Percentiles rank a stretch among this genome's conserved stretches.
Conservation (phyloP, 2,113 vertebrate genomes). For the Burhinus oedicnemus region DNA sequence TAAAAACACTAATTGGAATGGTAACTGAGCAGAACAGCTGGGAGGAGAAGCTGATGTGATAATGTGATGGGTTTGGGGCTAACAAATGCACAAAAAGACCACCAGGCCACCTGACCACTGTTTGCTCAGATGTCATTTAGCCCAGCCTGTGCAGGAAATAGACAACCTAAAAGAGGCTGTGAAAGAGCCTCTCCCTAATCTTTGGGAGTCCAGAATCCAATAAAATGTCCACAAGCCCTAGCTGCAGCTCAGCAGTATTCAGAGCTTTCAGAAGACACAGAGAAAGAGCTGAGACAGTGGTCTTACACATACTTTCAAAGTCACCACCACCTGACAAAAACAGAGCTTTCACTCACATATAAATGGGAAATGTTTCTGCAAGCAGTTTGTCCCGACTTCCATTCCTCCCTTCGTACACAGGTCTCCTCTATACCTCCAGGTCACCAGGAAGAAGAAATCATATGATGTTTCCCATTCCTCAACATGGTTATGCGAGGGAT, state of each 20-base stretch:
- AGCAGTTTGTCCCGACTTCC: neutral
- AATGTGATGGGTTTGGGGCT: neutral
- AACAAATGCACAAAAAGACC: neutral
- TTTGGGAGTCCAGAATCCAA: neutral
- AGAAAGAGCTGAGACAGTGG: neutral
- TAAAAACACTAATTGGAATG: neutral
- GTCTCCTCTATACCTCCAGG: neutral
- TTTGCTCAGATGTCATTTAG: neutral
- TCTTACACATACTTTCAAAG: neutral
- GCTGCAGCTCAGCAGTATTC: neutral
- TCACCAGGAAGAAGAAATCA: neutral
- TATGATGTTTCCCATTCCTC: neutral
- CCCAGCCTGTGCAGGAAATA: neutral
- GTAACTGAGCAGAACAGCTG: neutral
- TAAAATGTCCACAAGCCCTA: neutral
- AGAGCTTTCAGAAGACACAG: neutral
- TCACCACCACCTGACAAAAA: neutral
- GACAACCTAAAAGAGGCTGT: neutral
- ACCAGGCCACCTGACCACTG: neutral
- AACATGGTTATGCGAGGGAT: neutral
- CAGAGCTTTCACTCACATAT: neutral
- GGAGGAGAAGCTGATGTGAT: neutral
- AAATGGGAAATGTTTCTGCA: neutral
- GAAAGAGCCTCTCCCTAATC: neutral
- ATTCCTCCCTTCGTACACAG: neutral